Conservation (phyloP, 1,140 invertebrate genomes). For the Drosophila repletoides region DNA sequence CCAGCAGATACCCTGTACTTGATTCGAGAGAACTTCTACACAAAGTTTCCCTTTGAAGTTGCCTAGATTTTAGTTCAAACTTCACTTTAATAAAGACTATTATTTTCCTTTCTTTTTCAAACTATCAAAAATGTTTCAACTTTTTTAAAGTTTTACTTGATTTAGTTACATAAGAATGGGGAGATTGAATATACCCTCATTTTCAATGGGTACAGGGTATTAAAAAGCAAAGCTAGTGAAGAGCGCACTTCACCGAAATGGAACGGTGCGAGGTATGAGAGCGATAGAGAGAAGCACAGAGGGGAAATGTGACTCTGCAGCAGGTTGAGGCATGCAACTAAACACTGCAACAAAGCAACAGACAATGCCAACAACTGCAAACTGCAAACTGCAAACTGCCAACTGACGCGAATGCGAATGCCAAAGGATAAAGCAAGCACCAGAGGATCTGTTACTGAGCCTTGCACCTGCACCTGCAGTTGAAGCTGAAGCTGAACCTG, state of each 20-base stretch:
- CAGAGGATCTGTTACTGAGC: not conserved
- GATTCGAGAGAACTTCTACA: too few relatives aligned
- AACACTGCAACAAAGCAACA: constrained; percentile 29
- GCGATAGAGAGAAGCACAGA: not conserved
- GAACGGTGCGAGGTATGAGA: not conserved
- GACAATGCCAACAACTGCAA: not conserved
- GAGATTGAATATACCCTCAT: too few relatives aligned
- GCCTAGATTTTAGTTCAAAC: too few relatives aligned
- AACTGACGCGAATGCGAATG: constrained; percentile 25
- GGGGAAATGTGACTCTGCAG: not conserved
- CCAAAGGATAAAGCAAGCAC: constrained; percentile 10
- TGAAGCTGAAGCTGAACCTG: constrained; percentile 16
- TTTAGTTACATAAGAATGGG: too few relatives aligned
- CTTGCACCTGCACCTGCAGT: constrained; percentile 10
- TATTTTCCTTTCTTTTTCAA: too few relatives aligned
- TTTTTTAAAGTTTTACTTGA: too few relatives aligned
- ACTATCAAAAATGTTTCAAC: too few relatives aligned
- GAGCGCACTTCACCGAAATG: constrained; percentile 17
- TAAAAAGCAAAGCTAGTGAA: constrained; percentile 13
- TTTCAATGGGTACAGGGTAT: not conserved
- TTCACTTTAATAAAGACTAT: too few relatives aligned
- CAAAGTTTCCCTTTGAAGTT: too few relatives aligned
- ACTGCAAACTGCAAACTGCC: constrained; percentile 17
- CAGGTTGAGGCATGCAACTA: constrained; percentile 8
- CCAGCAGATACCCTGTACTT: too few relatives aligned